phyloP scores from a whole-genome alignment of 2,797 vertebrate species.

The Hypotaenidia philippensis region DNA sequence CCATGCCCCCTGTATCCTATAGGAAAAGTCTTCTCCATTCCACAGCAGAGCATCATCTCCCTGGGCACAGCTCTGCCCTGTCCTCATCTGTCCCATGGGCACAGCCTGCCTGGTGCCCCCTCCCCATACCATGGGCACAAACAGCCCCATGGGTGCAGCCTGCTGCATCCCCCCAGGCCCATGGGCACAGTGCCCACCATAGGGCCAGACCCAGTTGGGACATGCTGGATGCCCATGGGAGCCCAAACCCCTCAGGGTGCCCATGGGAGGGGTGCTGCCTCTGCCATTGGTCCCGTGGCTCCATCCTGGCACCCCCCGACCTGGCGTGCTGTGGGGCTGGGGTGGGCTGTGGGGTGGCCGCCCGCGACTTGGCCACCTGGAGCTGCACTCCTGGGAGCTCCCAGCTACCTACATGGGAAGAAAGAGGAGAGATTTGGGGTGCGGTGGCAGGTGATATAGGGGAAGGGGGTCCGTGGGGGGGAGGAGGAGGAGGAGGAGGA shows the following conservation, averaged over 20 bases:
- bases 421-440: conserved; percentile 87
- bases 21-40: neutral
- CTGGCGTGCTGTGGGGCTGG: conserved; percentile 63
- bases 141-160: neutral
- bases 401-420: conserved; percentile 95
- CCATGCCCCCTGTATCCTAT: fast-evolving
- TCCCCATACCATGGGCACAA: fast-evolving
- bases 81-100: fast-evolving
- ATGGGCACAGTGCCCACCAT: neutral
- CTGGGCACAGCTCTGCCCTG: neutral
- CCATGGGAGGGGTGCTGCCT: neutral
- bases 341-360: conserved; percentile 32
- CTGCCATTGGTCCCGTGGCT: neutral
- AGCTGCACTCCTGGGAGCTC: conserved; percentile 43
- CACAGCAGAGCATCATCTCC: neutral
- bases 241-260: neutral
- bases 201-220: neutral
- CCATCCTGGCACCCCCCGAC: neutral
- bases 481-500: conserved; percentile 86
- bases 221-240: neutral
- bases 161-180: neutral
- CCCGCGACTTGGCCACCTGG: fast-evolving
- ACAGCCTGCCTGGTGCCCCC: neutral
- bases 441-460: conserved; percentile 86
- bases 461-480: conserved; percentile 86